A percentile compares a stretch with the other conserved stretches of the same genome.
Evolutionary conservation across 2,113 vertebrate species (phyloP).

Genomic region (Oceanodroma tethys): DNA sequence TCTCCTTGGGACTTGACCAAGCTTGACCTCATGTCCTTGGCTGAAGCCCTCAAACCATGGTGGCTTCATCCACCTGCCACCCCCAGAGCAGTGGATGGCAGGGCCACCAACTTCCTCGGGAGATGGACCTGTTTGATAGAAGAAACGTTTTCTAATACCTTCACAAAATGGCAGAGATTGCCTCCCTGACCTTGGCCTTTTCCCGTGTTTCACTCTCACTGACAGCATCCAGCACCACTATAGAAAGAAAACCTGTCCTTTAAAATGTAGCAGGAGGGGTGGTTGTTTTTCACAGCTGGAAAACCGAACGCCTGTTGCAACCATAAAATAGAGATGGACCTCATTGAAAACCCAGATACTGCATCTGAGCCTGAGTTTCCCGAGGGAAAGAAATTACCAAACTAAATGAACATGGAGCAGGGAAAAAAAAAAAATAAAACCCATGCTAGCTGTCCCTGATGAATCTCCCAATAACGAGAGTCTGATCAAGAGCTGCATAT

Average conservation of each 20-base stretch:
- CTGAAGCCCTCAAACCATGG: not conserved
- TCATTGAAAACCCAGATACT: slow-evolving; percentile 23
- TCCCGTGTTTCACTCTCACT: not conserved
- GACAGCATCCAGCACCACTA: not conserved
- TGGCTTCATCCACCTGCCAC: not conserved
- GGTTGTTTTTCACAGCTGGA: not conserved
- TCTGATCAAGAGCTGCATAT: not conserved
- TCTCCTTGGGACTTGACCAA: not conserved
- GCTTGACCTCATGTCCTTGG: not conserved
- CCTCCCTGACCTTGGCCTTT: not conserved
- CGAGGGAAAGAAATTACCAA: slow-evolving; percentile 20
- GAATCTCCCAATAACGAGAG: not conserved
- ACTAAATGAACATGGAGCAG: not conserved
- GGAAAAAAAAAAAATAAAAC: not conserved
- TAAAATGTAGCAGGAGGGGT: not conserved
- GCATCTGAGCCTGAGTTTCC: not conserved
- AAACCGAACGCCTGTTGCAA: not conserved
- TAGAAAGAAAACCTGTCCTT: accelerated
- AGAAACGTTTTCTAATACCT: not conserved
- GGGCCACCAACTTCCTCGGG: not conserved
- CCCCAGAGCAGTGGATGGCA: not conserved
- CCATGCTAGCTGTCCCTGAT: not conserved
- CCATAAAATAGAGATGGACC: slow-evolving; percentile 22
- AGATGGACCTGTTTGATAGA: not conserved
- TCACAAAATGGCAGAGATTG: not conserved